Base-by-base conservation (phyloP, 1,140 invertebrate genomes). In the Psix sp. region DNA sequence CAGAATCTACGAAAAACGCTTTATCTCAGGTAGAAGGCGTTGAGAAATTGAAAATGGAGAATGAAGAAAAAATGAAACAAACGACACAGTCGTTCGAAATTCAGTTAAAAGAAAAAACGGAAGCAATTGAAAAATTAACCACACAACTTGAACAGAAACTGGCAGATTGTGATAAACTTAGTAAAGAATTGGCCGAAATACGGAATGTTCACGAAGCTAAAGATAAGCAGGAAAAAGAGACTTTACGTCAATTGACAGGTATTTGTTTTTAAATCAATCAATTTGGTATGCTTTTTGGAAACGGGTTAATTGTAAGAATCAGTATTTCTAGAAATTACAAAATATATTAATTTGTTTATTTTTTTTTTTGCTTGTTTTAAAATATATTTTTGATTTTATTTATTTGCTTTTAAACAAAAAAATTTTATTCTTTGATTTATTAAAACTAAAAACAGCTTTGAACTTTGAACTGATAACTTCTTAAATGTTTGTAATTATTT, bases 51-150 rank as follows among this genome's bases (percentile, higher is more conserved):
- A 81, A 79, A 60, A 63, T 54, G 33, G 87, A 89, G 77, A 89
- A 88, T 78, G 80, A 87, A 42, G 84, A 88, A 1, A 87, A 88
- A 80, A 84, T 91, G 14, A 66, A 82, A 45, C 83, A 88, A 67
- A 56, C 85, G 5, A 76, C 81, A 3, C 70, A 81, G 14, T 76
- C 74, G 35, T 83, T 89, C 18, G 88, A 85, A 39, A 81, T 86
- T 65, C 86, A 90, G 62, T 81, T 90, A n/a, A 87, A 82, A 62
- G 84, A 87, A 77, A 85, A 86, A 15, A 82, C 82, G 13, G 78
- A 86, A 16, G 66, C 84, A 20, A 83, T 87, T 11, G 62, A 81
- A 39, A 82, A 88, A 72, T 62, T 90, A 26, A 79, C 73, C 6
- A 71, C 24, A 7, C 60, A 81, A 45, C 60, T 88, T 0, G 83